phyloP scores from a whole-genome alignment of 2,888 invertebrate genomes.

The Aleiodes alternator region DNA sequence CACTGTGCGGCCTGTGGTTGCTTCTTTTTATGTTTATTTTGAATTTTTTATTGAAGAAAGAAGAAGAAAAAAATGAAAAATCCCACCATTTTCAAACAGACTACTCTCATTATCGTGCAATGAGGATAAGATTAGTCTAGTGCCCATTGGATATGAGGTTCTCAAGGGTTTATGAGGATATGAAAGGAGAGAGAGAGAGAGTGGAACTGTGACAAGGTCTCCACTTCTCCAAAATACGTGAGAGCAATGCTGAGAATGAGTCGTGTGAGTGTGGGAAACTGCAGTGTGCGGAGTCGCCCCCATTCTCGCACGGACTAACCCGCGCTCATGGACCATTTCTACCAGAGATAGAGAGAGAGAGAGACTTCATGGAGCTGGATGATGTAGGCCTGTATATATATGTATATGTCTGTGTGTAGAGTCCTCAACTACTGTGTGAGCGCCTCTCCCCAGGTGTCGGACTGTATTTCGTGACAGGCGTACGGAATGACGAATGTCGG shows the following conservation, averaged over 20 bases:
- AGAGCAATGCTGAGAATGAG: conserved; percentile 28
- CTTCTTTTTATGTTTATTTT: too few relatives aligned
- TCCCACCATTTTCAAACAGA: background rate
- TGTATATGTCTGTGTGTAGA: background rate
- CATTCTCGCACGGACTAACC: conserved; percentile 28
- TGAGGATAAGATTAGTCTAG: conserved; percentile 26
- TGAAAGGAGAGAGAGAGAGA: conserved; percentile 10
- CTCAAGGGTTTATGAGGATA: background rate
- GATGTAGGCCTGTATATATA: conserved; percentile 10
- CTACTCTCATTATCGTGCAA: conserved; percentile 10
- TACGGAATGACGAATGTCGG: conserved; percentile 53
- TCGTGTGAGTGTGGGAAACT: conserved; percentile 29
- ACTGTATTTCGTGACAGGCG: conserved; percentile 51
- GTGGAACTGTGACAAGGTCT: conserved; percentile 19
- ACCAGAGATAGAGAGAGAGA: background rate
- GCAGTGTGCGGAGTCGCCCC: conserved; percentile 30
- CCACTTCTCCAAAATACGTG: conserved; percentile 26
- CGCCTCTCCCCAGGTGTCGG: conserved; percentile 36
- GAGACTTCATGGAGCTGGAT: background rate
- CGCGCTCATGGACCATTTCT: conserved; percentile 11
- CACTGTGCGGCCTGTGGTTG: too few relatives aligned
- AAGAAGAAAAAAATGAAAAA: background rate
- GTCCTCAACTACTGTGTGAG: conserved; percentile 14
- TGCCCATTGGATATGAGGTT: background rate
- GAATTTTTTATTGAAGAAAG: too few relatives aligned